Conservation (phyloP, 2,888 invertebrate genomes). For the Morinoia aosen region DNA sequence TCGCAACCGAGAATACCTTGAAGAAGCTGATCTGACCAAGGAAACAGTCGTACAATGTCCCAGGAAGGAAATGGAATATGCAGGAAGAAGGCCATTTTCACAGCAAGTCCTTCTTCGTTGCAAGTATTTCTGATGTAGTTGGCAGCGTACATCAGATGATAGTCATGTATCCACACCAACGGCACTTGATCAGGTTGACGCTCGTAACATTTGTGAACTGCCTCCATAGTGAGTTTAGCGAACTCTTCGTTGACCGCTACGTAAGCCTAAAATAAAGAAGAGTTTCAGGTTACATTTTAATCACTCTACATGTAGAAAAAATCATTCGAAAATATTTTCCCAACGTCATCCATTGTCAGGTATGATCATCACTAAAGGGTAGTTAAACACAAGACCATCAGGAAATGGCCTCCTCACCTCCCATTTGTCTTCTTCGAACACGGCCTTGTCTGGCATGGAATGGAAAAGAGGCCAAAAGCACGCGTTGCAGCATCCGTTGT, state of each 20-base stretch:
- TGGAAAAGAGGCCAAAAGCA: conserved; percentile 73
- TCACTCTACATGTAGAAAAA: background rate
- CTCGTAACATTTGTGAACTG: conserved; percentile 70
- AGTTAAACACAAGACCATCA: background rate
- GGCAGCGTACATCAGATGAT: conserved; percentile 74
- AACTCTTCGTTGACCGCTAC: conserved; percentile 72
- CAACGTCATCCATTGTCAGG: background rate
- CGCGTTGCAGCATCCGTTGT: conserved; percentile 73
- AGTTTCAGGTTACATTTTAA: background rate
- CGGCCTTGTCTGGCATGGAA: conserved; percentile 72
- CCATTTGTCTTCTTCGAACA: conserved; percentile 72
- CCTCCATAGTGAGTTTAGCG: conserved; percentile 71
- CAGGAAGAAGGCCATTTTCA: conserved; percentile 74
- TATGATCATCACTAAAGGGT: background rate
- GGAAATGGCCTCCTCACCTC: conserved; percentile 68
- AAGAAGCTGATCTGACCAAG: conserved; percentile 74
- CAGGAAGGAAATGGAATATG: conserved; percentile 75
- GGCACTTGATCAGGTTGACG: conserved; percentile 70
- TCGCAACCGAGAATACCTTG: conserved; percentile 74
- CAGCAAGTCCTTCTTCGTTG: conserved; percentile 64
- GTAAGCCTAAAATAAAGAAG: conserved; percentile 70
- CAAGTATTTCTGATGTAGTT: conserved; percentile 72
- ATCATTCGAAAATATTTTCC: background rate
- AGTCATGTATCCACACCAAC: conserved; percentile 75
- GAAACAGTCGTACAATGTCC: conserved; percentile 73